Conservation (phyloP, 2,113 vertebrate species). For the Pristiophorus japonicus region DNA sequence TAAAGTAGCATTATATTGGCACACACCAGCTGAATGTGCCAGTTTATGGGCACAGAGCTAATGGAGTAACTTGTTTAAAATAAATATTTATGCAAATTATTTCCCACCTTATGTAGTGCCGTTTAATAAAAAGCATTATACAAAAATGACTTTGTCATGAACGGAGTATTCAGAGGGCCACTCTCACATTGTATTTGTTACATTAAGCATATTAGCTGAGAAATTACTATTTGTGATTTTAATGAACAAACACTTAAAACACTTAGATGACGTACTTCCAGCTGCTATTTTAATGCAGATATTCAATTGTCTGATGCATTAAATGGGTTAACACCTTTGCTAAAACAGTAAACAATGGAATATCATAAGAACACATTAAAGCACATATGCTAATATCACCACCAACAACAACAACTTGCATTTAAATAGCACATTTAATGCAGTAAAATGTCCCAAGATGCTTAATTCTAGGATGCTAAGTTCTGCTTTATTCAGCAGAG, state of each 20-base stretch:
- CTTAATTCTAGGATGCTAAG: neutral
- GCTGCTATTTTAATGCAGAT: neutral
- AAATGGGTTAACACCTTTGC: neutral
- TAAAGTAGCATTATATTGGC: neutral
- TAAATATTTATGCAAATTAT: neutral
- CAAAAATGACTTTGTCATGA: neutral
- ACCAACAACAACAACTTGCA: neutral
- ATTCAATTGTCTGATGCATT: neutral
- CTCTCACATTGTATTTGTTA: neutral
- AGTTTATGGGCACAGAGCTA: neutral
- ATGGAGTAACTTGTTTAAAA: neutral
- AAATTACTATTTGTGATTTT: neutral
- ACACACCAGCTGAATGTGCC: neutral
- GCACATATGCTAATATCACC: neutral
- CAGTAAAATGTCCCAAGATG: neutral
- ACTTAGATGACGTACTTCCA: neutral
- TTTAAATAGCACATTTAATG: neutral
- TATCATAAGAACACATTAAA: neutral
- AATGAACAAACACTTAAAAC: neutral
- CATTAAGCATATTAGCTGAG: too few species aligned
- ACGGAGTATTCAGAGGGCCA: neutral
- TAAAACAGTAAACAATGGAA: neutral
- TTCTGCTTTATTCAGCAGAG: neutral
- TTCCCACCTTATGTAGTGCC: neutral
- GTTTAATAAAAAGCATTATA: neutral